Evolutionary conservation across 2,113 vertebrate species (phyloP), one percentile per base, ranked within the genome.

Genomic region (Psilopsiagon aurifrons): DNA sequence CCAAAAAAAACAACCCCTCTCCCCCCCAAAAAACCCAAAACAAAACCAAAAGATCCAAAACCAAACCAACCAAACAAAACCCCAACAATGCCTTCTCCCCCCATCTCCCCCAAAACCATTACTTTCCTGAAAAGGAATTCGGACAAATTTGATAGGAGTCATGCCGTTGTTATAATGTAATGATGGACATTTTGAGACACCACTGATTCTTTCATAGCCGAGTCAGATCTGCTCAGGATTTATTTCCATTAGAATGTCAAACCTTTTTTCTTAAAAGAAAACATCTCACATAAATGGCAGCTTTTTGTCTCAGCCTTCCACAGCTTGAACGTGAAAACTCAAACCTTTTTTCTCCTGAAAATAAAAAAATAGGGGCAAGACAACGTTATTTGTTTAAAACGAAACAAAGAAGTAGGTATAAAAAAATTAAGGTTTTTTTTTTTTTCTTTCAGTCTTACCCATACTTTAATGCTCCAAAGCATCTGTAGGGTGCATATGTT

Each of bases 391-490:
- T 47, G 12, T 0, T 9, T 37, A 17, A 79, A 80, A 44, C 4
- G 25, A 37, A 39, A 24, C 8, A 24, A 41, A 55, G 59, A 73
- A 55, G 8, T 25, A 28, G 17, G 6, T 55, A 23, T 8, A 27
- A 24, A 19, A 49, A 69, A 69, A 66, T 5, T 2, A 57, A 39
- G 39, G 1, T 0, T 0, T 33, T 41, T 11, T 5, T 8, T 41
- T 73, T 77, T 77, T 73, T 37, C 13, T 60, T 80, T 84, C 19
- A n/a, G 6, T 62, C 17, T 44, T 76, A 27, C 22, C 35, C 33
- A 4, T 71, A 13, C 5, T 46, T 14, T 47, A 41, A 37, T 81
- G 46, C 8, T 78, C 77, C 64, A 37, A 70, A 70, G 22, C 55
- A 71, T 51, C 49, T 57, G 9, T 41, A 46, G 22, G 57, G 10